Conservation (phyloP, 2,797 vertebrate genomes). For the Stomatorhinus walkeri region DNA sequence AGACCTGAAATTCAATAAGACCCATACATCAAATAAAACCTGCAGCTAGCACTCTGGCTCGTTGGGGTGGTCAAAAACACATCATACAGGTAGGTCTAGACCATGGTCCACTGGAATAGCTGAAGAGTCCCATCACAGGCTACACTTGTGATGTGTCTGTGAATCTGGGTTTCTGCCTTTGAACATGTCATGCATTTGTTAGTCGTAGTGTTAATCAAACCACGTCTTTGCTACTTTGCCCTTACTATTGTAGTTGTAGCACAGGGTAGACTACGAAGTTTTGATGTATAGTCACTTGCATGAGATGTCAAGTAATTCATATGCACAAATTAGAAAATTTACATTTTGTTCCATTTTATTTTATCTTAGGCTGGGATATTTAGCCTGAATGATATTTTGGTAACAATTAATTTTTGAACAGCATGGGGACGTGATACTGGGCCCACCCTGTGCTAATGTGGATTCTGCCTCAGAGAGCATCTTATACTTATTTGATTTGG, state of each 20-base stretch:
- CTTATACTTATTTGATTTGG: background rate
- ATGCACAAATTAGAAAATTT: background rate
- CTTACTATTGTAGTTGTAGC: conserved; percentile 27
- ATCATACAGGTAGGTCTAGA: conserved; percentile 52
- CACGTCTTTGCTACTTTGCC: conserved; percentile 18
- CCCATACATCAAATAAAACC: conserved; percentile 66
- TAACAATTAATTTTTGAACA: background rate
- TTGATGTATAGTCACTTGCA: conserved; percentile 16
- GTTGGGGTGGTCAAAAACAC: conserved; percentile 55
- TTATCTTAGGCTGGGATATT: background rate
- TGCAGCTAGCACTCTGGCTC: conserved; percentile 57
- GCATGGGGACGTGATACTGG: background rate
- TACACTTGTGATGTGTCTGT: conserved; percentile 11
- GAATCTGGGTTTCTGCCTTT: conserved; percentile 30
- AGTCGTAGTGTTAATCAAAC: background rate
- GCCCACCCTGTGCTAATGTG: background rate
- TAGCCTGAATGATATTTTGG: conserved; percentile 5
- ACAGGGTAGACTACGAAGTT: background rate
- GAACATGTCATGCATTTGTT: conserved; percentile 26
- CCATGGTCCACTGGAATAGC: conserved; percentile 54
- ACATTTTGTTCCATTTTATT: background rate
- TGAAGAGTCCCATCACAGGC: conserved; percentile 14
- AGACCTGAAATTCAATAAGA: conserved; percentile 61
- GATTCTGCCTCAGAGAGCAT: background rate
- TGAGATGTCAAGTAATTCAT: background rate